These are phyloP conservation scores for Mastomys coucha DNA, from an alignment of 2,113 vertebrate genomes.

Conservation along the genomic window DNA sequence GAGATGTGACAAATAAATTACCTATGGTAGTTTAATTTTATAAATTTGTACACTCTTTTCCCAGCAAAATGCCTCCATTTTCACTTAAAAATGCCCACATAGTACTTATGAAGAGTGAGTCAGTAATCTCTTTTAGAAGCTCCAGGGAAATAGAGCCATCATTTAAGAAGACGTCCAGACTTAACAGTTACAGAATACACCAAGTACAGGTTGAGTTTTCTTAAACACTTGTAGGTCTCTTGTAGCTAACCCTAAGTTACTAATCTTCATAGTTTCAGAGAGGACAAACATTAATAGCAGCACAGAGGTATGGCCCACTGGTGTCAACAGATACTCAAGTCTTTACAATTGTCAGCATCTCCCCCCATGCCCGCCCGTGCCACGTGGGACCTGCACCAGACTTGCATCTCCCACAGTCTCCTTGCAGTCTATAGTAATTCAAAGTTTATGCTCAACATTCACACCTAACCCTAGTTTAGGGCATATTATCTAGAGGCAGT, in stretches of 20 bases:
- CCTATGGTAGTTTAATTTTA: conserved; percentile 19
- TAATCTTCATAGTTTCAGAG: not conserved
- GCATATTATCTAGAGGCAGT: not conserved
- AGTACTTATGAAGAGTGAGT: not conserved
- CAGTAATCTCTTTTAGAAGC: not conserved
- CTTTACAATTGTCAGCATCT: not conserved
- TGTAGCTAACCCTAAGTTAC: not conserved
- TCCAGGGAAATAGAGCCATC: not conserved
- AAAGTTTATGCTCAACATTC: not conserved
- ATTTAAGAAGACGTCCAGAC: not conserved
- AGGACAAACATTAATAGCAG: not conserved
- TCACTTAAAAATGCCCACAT: not conserved
- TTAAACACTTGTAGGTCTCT: not conserved
- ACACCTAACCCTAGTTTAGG: not conserved
- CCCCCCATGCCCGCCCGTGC: too few species aligned
- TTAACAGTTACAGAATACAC: not conserved
- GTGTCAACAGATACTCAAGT: not conserved
- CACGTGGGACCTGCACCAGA: not conserved
- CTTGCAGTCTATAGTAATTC: not conserved
- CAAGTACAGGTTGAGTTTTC: not conserved
- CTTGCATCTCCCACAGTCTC: not conserved
- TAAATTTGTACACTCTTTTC: conserved; percentile 25
- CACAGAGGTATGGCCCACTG: not conserved
- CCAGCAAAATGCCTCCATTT: not conserved
- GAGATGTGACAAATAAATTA: not conserved